phyloP scores from a whole-genome alignment of 2,113 vertebrate species.

The Rhea pennata region DNA sequence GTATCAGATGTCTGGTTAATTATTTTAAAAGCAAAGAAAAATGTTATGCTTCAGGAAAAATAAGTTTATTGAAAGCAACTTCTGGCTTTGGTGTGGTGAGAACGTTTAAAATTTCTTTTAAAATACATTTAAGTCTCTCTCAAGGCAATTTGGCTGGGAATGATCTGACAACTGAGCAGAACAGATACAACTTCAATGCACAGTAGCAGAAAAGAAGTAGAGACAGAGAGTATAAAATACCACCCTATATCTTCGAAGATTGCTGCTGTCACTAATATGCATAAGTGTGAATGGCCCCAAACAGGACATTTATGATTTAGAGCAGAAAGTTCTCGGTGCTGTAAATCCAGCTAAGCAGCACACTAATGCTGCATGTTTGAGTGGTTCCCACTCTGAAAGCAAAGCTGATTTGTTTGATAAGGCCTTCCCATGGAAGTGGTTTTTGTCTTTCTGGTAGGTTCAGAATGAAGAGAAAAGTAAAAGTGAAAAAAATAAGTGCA shows the following conservation, averaged over 20 bases:
- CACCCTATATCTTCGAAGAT: not conserved
- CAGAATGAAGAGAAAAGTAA: not conserved
- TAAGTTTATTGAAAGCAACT: not conserved
- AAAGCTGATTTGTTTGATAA: not conserved
- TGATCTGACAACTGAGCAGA: not conserved
- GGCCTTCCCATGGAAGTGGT: not conserved
- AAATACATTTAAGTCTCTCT: not conserved
- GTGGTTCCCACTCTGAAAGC: not conserved
- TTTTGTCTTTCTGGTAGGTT: not conserved
- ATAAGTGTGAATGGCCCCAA: not conserved
- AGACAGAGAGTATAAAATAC: not conserved
- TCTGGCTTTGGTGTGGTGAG: not conserved
- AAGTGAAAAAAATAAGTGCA: fast-evolving
- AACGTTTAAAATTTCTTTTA: not conserved
- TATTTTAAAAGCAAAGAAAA: not conserved
- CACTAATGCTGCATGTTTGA: not conserved
- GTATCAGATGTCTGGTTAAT: not conserved
- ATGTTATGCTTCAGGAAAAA: not conserved
- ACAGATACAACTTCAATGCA: not conserved
- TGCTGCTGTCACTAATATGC: not conserved
- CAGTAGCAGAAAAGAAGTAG: not conserved
- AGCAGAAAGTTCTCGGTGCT: not conserved
- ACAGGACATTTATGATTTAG: not conserved
- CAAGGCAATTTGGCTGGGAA: not conserved
- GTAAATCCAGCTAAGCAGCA: not conserved